Evolutionary conservation across 1,140 invertebrate genomes (phyloP).

Genomic region (Panonychus citri): DNA sequence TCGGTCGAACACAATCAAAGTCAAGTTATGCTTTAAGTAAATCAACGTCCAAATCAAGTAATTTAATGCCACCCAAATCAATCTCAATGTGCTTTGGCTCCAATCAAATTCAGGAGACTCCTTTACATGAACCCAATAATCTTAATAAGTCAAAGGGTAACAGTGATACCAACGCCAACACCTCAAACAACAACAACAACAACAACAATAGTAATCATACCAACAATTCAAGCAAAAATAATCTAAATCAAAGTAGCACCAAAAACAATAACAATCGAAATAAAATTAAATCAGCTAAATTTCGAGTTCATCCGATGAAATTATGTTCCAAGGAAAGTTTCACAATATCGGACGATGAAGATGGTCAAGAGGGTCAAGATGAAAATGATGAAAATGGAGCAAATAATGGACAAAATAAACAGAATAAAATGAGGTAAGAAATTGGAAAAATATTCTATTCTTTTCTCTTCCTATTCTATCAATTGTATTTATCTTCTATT

Average conservation of each 20-base stretch:
- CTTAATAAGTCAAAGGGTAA: neutral
- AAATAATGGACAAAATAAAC: neutral
- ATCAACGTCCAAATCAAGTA: neutral
- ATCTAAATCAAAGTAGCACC: too few species aligned
- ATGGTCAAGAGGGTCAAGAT: constrained; percentile 9
- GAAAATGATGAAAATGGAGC: neutral
- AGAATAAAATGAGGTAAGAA: too few species aligned
- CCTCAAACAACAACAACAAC: neutral
- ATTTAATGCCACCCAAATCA: constrained; percentile 10
- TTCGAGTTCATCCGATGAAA: constrained; percentile 14
- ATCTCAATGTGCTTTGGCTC: constrained; percentile 15
- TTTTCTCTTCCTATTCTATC: too few species aligned
- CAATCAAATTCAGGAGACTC: constrained; percentile 1
- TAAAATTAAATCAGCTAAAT: constrained; percentile 7
- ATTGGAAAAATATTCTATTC: too few species aligned
- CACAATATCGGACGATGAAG: constrained; percentile 13
- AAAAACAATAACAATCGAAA: neutral
- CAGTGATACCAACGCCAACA: too few species aligned
- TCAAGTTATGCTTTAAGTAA: constrained; percentile 2
- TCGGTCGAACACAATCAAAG: neutral
- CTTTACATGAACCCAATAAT: neutral
- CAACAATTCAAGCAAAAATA: neutral
- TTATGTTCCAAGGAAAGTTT: constrained; percentile 10
- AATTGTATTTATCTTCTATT: too few species aligned
- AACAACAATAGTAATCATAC: neutral